phyloP scores from a whole-genome alignment of 2,888 invertebrate species.

The Tineola bisselliella region DNA sequence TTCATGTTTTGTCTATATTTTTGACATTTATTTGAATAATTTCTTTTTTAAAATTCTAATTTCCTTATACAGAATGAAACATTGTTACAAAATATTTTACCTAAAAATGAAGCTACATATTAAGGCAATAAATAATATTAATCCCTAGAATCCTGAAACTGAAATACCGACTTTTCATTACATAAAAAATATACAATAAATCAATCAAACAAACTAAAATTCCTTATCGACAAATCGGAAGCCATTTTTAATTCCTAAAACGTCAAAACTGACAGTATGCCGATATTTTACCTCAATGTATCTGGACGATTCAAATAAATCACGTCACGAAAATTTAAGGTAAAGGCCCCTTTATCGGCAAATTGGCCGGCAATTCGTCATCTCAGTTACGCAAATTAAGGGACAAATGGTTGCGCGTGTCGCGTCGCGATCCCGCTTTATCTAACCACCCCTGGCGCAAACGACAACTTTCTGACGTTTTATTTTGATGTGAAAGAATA shows the following conservation, averaged over 20 bases:
- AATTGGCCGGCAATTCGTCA: slow-evolving; percentile 11
- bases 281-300: slow-evolving; percentile 9
- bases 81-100: no score
- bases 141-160: not conserved
- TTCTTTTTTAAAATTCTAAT: no score
- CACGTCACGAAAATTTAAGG: slow-evolving; percentile 12
- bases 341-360: slow-evolving; percentile 12
- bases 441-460: not conserved
- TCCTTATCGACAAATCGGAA: slow-evolving; percentile 10
- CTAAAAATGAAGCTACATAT: not conserved
- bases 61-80: no score
- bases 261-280: slow-evolving; percentile 5
- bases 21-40: not conserved
- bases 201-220: slow-evolving; percentile 11
- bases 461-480: not conserved
- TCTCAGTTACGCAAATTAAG: slow-evolving; percentile 12
- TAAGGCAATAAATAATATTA: not conserved
- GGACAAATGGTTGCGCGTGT: slow-evolving; percentile 7
- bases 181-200: not conserved
- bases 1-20: not conserved
- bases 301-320: slow-evolving; percentile 12
- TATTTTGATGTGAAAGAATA: not conserved
- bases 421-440: slow-evolving; percentile 9
- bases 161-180: not conserved
- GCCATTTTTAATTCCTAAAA: slow-evolving; percentile 12